These are phyloP conservation scores for Oreocharis arfaki DNA, from an alignment of 2,113 vertebrate genomes.

Conservation along the genomic window DNA sequence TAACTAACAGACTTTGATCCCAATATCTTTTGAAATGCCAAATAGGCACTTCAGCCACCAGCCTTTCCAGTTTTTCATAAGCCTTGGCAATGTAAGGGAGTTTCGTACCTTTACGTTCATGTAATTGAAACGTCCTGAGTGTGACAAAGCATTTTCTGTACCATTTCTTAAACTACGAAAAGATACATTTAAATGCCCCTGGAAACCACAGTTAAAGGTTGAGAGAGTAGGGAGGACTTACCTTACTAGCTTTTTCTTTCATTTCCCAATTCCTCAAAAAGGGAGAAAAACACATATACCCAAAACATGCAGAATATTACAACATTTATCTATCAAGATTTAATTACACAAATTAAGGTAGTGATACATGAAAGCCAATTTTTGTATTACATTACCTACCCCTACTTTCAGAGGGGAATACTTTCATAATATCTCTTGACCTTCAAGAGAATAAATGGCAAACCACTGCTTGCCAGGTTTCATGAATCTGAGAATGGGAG, in stretches of 20 bases:
- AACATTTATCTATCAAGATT: background rate
- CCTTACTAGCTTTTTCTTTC: background rate
- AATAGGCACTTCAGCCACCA: background rate
- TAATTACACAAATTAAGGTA: background rate
- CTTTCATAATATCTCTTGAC: background rate
- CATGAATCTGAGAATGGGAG: background rate
- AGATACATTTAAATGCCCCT: background rate
- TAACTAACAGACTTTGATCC: slow-evolving; percentile 36
- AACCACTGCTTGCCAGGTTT: background rate
- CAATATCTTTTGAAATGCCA: slow-evolving; percentile 3
- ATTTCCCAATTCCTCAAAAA: background rate
- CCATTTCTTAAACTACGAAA: background rate
- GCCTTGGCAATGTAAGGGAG: background rate
- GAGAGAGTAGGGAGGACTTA: background rate
- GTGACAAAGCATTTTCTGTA: background rate
- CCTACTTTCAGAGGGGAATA: background rate
- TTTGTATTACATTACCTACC: background rate
- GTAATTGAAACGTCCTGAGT: background rate
- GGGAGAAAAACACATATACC: background rate
- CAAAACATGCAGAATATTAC: background rate
- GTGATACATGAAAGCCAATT: background rate
- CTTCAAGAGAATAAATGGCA: background rate
- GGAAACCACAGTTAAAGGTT: background rate
- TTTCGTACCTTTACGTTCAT: rapidly evolving
- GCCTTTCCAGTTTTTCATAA: background rate